Conservation (phyloP, 2,888 invertebrate species). For the Arenicola marina region DNA sequence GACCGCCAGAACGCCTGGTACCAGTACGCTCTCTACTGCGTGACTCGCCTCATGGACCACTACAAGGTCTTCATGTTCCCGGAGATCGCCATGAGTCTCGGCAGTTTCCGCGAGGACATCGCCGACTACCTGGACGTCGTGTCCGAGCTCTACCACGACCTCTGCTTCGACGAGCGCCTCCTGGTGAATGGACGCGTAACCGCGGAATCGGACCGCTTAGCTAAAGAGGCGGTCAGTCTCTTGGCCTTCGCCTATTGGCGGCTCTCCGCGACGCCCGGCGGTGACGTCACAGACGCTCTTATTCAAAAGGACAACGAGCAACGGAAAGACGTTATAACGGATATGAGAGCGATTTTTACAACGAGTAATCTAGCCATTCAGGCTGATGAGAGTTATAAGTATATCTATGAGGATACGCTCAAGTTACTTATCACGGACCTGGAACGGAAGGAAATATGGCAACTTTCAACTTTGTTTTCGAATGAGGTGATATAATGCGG, state of each 20-base stretch:
- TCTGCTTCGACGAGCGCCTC: neutral
- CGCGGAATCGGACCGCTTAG: neutral
- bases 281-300: too few species aligned
- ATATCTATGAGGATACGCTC: conserved; percentile 9
- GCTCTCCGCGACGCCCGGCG: neutral
- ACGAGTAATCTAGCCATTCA: neutral
- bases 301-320: too few species aligned
- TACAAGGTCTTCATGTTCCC: conserved; percentile 11
- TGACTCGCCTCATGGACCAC: conserved; percentile 7
- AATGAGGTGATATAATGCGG: too few species aligned
- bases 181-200: neutral
- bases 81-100: conserved; percentile 5
- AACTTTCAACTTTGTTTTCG: neutral
- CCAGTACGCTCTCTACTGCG: conserved; percentile 13
- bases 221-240: conserved; percentile 9
- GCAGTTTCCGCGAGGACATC: conserved; percentile 3
- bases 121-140: conserved; percentile 1
- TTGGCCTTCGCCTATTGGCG: neutral
- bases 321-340: neutral
- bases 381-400: neutral
- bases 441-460: conserved; percentile 13
- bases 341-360: neutral
- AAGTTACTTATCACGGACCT: conserved; percentile 16
- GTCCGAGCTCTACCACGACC: conserved; percentile 4
- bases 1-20: conserved; percentile 1